Evolutionary conservation across 2,113 vertebrate species (phyloP).

Genomic region (Toxotes jaculatrix): DNA sequence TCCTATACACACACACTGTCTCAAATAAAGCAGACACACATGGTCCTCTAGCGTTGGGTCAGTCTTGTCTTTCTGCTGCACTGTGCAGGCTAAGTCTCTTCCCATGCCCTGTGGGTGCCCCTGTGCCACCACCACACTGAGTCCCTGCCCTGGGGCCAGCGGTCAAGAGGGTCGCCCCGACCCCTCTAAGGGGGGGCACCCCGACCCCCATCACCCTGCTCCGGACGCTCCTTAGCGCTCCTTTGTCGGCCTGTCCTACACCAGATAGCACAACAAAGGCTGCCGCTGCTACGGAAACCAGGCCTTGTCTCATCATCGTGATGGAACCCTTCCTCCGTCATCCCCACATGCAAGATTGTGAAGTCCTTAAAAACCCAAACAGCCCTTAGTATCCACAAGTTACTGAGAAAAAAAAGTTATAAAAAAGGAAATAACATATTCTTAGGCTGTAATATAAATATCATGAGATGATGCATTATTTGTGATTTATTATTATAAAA

Average conservation of each 20-base stretch:
- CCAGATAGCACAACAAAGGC: slow-evolving; percentile 82
- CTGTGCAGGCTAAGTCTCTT: slow-evolving; percentile 83
- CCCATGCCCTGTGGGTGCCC: slow-evolving; percentile 88
- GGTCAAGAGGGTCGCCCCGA: slow-evolving; percentile 91
- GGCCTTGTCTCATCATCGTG: slow-evolving; percentile 53
- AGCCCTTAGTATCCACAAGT: background rate
- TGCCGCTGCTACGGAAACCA: slow-evolving; percentile 75
- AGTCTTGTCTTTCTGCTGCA: slow-evolving; percentile 71
- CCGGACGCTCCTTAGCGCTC: slow-evolving; percentile 87
- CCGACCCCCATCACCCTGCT: slow-evolving; percentile 84
- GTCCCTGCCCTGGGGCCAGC: slow-evolving; percentile 87
- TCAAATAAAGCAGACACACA: slow-evolving; percentile 67
- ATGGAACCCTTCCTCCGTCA: slow-evolving; percentile 52
- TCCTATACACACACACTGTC: slow-evolving; percentile 68
- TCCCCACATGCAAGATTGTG: slow-evolving; percentile 5
- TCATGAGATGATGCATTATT: background rate
- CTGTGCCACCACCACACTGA: slow-evolving; percentile 91
- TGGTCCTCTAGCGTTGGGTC: slow-evolving; percentile 76
- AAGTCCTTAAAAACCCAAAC: background rate
- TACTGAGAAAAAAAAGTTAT: background rate
- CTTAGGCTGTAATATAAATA: slow-evolving; percentile 6
- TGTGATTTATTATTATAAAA: background rate
- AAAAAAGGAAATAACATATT: background rate
- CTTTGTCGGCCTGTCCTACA: slow-evolving; percentile 85
- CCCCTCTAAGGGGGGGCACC: slow-evolving; percentile 85